A percentile compares a stretch with the other conserved stretches of the same genome.
These are phyloP conservation scores for Microplitis manilae DNA, from an alignment of 2,888 invertebrate genomes.

Conservation along the genomic window DNA sequence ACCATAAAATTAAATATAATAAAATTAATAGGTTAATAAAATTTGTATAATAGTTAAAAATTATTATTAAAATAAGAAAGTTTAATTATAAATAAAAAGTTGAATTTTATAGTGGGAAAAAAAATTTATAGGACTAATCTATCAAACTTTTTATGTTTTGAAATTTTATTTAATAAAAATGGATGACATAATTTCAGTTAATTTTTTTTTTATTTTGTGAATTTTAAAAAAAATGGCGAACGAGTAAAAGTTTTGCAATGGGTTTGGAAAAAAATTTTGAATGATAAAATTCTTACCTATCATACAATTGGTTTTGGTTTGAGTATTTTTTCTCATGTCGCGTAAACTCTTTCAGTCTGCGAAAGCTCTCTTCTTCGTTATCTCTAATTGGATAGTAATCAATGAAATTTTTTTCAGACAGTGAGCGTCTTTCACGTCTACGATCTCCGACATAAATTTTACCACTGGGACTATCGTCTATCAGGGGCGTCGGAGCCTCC, in stretches of 20 bases:
- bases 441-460: slow-evolving; percentile 57
- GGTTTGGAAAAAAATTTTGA: no score
- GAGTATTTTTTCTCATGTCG: slow-evolving; percentile 44
- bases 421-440: slow-evolving; percentile 57
- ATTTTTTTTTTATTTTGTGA: no score
- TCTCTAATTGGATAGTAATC: slow-evolving; percentile 45
- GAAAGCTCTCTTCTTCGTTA: slow-evolving; percentile 34
- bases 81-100: neutral
- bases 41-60: slow-evolving; percentile 11
- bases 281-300: neutral
- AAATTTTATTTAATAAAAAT: no score
- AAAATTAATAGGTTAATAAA: slow-evolving; percentile 11
- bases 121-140: neutral
- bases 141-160: no score
- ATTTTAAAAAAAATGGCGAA: no score
- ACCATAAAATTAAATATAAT: slow-evolving; percentile 15
- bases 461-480: slow-evolving; percentile 52
- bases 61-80: slow-evolving; percentile 2
- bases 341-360: slow-evolving; percentile 49
- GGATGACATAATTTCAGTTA: no score
- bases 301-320: slow-evolving; percentile 6
- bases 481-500: slow-evolving; percentile 48
- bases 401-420: slow-evolving; percentile 53
- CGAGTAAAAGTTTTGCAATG: no score
- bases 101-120: neutral